Base-by-base conservation (phyloP, 2,113 vertebrate genomes). In the Nipponia nippon region DNA sequence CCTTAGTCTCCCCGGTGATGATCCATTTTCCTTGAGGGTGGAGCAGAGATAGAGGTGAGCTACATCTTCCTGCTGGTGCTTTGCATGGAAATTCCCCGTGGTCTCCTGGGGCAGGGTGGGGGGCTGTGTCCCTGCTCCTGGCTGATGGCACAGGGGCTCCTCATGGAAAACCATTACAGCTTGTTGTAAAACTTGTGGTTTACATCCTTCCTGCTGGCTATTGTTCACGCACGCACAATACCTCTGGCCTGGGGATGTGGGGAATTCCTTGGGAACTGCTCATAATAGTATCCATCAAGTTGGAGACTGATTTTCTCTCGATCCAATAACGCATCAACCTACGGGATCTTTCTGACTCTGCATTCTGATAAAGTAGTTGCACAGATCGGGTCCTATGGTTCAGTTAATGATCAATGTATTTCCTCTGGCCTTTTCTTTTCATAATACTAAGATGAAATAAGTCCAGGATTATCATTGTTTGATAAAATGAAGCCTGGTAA, bases 51-150 rank as follows among this genome's bases (percentile, higher is more conserved):
- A 26, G 42, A 56, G 55, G 65, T 71, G 56, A 84, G 72, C 21
- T 26, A 11, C 21, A 5, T 62, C 55, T 40, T 62, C 16, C 71
- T 83, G 23, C 14, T 55, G 13, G 5, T n/a, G 63, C 25, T 83
- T 69, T 29, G 36, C 11, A 0, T 30, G n/a, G n/a, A 19, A 46
- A 9, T 40, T 49, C 29, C n/a, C 13, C 0, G 4, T 6, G 40
- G 50, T 40, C 56, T 80, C 29, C 26, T 0, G 0, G 27, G 13
- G 67, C 9, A 18, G 79, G 65, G 50, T 11, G 6, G 3, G 25
- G 30, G 30, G 63, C 26, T 3, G 0, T 8, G 38, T 53, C 46
- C 21, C 27, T 72, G 50, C 52, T 79, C 26, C 25, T 58, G 49
- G 38, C 44, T 46, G 50, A 11, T 25, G 38, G 44, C 29, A 13